phyloP scores from a whole-genome alignment of 2,113 vertebrate species.

The Herpetotheres cachinnans region DNA sequence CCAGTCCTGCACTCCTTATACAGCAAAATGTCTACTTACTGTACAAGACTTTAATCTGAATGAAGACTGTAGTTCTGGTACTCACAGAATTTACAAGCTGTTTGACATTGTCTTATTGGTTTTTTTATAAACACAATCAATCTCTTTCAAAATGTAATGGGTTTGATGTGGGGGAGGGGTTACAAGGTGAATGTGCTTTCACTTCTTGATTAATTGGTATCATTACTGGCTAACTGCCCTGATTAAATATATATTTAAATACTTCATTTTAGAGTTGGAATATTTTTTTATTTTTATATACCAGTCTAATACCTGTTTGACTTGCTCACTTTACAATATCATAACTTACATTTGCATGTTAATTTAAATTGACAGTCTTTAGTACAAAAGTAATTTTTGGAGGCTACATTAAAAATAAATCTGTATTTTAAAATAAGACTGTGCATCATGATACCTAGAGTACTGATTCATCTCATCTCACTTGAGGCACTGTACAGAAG shows the following conservation, averaged over 20 bases:
- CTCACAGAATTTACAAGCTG: not conserved
- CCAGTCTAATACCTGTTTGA: not conserved
- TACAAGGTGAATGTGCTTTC: constrained; percentile 64
- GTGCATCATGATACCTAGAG: not conserved
- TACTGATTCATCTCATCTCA: not conserved
- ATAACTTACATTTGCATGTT: not conserved
- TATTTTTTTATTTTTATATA: constrained; percentile 21
- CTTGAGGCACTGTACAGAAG: not conserved
- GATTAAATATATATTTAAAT: constrained; percentile 65
- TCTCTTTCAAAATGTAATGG: constrained; percentile 55
- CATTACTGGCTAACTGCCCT: constrained; percentile 61
- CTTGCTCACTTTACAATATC: not conserved
- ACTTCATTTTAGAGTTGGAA: constrained; percentile 10
- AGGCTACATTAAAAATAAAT: not conserved
- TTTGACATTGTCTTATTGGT: constrained; percentile 62
- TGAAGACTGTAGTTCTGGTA: not conserved
- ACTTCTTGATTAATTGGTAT: constrained; percentile 70
- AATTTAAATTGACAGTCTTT: not conserved
- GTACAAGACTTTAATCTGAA: not conserved
- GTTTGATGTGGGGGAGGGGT: constrained; percentile 23
- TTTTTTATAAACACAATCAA: constrained; percentile 62
- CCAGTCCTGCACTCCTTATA: not conserved
- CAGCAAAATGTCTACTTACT: not conserved
- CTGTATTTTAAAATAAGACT: not conserved
- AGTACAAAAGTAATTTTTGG: not conserved